Evolutionary conservation across 2,113 vertebrate genomes (phyloP).

Genomic region (Arenaria interpres): DNA sequence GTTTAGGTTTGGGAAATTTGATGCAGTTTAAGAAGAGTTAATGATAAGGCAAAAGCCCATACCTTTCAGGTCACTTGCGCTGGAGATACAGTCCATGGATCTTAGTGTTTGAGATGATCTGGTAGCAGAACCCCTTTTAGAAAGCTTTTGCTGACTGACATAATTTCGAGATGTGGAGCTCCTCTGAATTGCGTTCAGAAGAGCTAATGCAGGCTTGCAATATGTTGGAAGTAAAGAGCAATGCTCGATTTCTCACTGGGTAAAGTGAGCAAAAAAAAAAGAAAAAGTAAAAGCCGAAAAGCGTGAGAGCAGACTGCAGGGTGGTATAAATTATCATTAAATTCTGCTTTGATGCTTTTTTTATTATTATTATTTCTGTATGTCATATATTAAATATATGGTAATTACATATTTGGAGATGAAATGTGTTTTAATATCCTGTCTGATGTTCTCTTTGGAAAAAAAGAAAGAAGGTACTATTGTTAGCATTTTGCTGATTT

Average conservation of each 20-base stretch:
- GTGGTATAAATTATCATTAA: not conserved
- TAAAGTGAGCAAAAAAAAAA: not conserved
- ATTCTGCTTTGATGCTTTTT: slow-evolving; percentile 34
- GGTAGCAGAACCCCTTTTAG: not conserved
- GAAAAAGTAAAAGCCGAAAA: too few species aligned
- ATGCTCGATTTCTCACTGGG: not conserved
- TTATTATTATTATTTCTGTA: not conserved
- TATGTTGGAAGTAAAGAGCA: not conserved
- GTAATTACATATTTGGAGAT: slow-evolving; percentile 5
- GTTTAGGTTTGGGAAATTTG: not conserved
- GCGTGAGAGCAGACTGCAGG: not conserved
- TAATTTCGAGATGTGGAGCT: not conserved
- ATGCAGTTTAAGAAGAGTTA: not conserved
- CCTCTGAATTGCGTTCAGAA: not conserved
- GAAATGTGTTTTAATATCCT: slow-evolving; percentile 56
- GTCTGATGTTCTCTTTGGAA: not conserved
- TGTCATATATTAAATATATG: not conserved
- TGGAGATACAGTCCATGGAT: not conserved
- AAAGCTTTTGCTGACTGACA: not conserved
- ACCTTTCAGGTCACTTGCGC: not conserved
- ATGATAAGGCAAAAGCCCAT: not conserved
- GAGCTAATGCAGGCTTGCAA: not conserved
- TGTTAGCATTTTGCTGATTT: slow-evolving; percentile 7
- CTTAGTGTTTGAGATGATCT: not conserved
- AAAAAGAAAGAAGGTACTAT: not conserved